Base-by-base conservation (phyloP, 2,113 vertebrate species). In the Cyanoramphus novaezelandiae region DNA sequence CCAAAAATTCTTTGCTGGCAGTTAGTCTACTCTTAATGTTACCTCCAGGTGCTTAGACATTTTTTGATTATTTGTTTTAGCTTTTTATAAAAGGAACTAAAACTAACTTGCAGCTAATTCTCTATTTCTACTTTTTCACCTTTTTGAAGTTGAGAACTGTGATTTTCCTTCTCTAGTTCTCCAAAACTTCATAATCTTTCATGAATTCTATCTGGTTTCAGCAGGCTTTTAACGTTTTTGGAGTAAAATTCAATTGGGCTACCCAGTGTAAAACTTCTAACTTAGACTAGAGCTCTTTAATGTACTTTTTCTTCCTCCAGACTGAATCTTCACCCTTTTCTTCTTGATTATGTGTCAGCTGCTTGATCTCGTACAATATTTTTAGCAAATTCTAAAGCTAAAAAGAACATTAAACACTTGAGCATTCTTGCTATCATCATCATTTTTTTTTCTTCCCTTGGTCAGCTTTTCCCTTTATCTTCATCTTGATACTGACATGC, bases 51-150 rank as follows among this genome's bases (percentile, higher is more conserved):
- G n/a, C 43, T 67, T 75, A 90, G 83, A 93, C 79, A 83, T 88
- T 33, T 29, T 90, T 87, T 95, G 79, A 88, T 91, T 95, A 81
- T 95, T 93, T 93, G 71, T 81, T 92, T 68, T 39, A 67, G 29
- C 13, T 83, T 88, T 86, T 86, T 67, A 83, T n/a, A 77, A 86
- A 86, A 78, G 13, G 8, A 88, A 75, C 68, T 86, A 67, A 86
- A 86, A 6, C 37, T 94, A 33, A 70, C 46, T 80, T 1, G 0
- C 6, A 1, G 50, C 17, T 65, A 80, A 92, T 88, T 69, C 37
- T 86, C 28, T 18, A 24, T 86, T 93, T 50, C 17, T 74, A 39
- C 11, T 63, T 72, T 86, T 88, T 43, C 11, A 81, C 3, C 7
- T 63, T 92, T 91, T 63, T 83, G 68, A 92, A 92, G 49, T 63